Conservation (phyloP, 2,888 invertebrate genomes). For the Globia sparganii region DNA sequence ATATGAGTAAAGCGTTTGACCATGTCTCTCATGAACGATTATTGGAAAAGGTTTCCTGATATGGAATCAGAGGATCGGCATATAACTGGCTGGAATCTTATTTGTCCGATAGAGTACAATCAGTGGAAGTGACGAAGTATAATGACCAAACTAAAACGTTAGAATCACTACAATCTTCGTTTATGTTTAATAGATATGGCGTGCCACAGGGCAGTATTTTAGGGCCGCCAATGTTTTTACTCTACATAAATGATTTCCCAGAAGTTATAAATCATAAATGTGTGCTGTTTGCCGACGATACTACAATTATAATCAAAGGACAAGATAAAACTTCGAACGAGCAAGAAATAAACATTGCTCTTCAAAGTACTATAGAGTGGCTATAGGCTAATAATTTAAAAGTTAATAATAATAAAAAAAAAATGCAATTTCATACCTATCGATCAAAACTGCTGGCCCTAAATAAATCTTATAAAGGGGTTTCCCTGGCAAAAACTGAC, state of each 20-base stretch:
- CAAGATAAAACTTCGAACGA: background rate
- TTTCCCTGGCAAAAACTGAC: conserved; percentile 1
- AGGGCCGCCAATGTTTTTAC: no score
- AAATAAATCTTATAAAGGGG: background rate
- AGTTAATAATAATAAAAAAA: background rate
- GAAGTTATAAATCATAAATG: background rate
- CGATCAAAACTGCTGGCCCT: background rate
- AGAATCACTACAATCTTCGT: no score
- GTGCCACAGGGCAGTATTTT: background rate
- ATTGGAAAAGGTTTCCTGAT: background rate
- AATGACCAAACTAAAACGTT: no score
- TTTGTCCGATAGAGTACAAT: no score
- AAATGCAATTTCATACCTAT: background rate
- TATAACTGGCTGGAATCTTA: background rate
- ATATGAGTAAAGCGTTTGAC: background rate
- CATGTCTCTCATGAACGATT: background rate
- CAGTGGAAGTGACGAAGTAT: no score
- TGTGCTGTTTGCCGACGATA: background rate
- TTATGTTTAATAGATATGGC: background rate
- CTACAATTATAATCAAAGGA: conserved; percentile 3
- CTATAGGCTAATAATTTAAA: conserved; percentile 7
- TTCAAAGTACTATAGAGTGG: conserved; percentile 6
- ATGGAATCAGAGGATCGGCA: background rate
- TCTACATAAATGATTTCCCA: background rate
- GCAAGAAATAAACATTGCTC: background rate